Evolutionary conservation across 1,140 invertebrate species (phyloP).

Genomic region (Cydia amplana): DNA sequence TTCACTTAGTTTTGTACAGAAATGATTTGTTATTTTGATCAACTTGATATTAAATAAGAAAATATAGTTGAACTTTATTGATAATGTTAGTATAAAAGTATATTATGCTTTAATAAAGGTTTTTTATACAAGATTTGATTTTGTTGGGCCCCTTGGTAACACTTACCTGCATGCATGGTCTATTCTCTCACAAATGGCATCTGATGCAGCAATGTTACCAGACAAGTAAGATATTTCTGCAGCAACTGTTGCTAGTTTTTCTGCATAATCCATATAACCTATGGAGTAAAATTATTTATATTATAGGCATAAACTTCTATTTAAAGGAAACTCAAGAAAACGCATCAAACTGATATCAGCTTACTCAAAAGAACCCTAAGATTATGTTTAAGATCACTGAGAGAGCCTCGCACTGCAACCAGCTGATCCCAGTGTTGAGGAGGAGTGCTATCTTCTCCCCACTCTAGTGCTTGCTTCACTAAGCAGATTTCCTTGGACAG

Average conservation of each 20-base stretch:
- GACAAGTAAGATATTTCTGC: conserved; percentile 77
- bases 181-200: conserved; percentile 77
- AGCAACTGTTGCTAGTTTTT: conserved; percentile 74
- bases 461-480: conserved; percentile 71
- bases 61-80: conserved; percentile 31
- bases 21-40: conserved; percentile 44
- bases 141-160: conserved; percentile 34
- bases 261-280: conserved; percentile 79
- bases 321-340: no score
- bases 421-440: conserved; percentile 74
- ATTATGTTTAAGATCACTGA: conserved; percentile 72
- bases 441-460: conserved; percentile 71
- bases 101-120: conserved; percentile 64
- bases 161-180: conserved; percentile 69
- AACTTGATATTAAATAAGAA: conserved; percentile 25
- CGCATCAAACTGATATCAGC: conserved; percentile 33
- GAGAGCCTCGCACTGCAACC: conserved; percentile 63
- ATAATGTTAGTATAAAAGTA: conserved; percentile 45
- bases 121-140: conserved; percentile 47
- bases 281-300: conserved; percentile 5
- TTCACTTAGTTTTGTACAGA: conserved; percentile 35
- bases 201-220: conserved; percentile 73
- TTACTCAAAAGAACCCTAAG: conserved; percentile 68
- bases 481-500: conserved; percentile 70
- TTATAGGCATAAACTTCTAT: no score